Base-by-base conservation (phyloP, 2,888 invertebrate genomes). In the Leucoptera coffeella region DNA sequence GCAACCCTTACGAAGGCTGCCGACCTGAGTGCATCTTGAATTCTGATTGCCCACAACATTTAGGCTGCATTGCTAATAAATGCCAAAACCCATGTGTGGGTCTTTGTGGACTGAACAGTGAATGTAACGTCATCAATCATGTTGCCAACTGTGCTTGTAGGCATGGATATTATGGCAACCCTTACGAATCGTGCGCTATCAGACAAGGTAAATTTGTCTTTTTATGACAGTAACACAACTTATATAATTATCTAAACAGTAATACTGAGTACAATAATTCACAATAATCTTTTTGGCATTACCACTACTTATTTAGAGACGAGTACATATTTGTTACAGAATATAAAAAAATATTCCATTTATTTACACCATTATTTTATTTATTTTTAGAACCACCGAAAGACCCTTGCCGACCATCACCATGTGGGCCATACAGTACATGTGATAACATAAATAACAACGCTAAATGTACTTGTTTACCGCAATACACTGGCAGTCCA, bases 341-440 rank as follows among this genome's bases (percentile, higher is more conserved):
- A 4, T 9, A 14, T 12, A 12, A 3, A 13, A 20, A 15, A 13
- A 13, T 4, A 22, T 23, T 4, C 12, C n/a, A 4, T 20, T 14
- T 11, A 21, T 29, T n/a, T 27, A 14, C 11, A 3, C 11, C 6
- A 23, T 31, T 29, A 24, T 27, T 29, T 22, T 20, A n/a, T n/a
- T n/a, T n/a, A n/a, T n/a, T 50, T 44, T 15, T 45, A 64, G 67
- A 59, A 32, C 43, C 50, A 23, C 59, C 64, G 27, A 51, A 38
- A 25, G 77, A 85, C 48, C 82, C 85, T 15, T 88, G 88, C 45
- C 56, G 72, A 30, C 85, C 86, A 22, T 81, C 82, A 25, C 86
- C 87, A 2, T 89, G 89, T 48, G 89, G 89, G 14, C 76, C 80
- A n/a, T 80, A 85, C 46, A 80, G 85, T 32, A 64, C 76, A 35